These are phyloP conservation scores for Chionoecetes opilio DNA, from an alignment of 1,140 invertebrate species.

Conservation along the genomic window DNA sequence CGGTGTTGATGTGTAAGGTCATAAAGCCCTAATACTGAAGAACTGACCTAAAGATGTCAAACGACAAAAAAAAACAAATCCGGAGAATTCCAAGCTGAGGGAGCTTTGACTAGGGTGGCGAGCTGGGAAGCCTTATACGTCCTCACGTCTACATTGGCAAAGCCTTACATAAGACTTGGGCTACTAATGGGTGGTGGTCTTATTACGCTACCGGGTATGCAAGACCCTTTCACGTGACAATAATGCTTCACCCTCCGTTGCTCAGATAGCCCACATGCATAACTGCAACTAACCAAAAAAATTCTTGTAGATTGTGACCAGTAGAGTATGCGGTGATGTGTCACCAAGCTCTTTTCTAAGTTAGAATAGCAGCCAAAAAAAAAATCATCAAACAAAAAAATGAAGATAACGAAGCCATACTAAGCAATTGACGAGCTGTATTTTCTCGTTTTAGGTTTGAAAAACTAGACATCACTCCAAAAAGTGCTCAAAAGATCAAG, in stretches of 20 bases:
- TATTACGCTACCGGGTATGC: slow-evolving; percentile 72
- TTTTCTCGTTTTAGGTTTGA: slow-evolving; percentile 92
- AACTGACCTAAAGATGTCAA: slow-evolving; percentile 51
- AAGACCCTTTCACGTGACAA: slow-evolving; percentile 69
- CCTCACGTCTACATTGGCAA: slow-evolving; percentile 63
- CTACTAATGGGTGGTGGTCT: slow-evolving; percentile 79
- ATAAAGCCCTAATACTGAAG: slow-evolving; percentile 68
- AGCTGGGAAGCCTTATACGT: slow-evolving; percentile 77
- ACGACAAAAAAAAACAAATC: slow-evolving; percentile 62
- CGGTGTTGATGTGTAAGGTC: slow-evolving; percentile 75
- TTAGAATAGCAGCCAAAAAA: slow-evolving; percentile 69
- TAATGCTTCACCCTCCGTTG: slow-evolving; percentile 79
- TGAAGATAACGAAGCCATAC: slow-evolving; percentile 69
- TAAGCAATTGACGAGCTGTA: slow-evolving; percentile 78
- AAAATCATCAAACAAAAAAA: background rate
- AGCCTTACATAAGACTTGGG: slow-evolving; percentile 63
- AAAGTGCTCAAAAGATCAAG: slow-evolving; percentile 99
- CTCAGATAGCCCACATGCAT: slow-evolving; percentile 72
- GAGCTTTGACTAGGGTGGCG: slow-evolving; percentile 80
- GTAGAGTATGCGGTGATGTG: slow-evolving; percentile 75
- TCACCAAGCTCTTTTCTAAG: slow-evolving; percentile 70
- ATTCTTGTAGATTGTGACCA: slow-evolving; percentile 73
- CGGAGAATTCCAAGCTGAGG: slow-evolving; percentile 75
- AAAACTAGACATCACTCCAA: slow-evolving; percentile 99
- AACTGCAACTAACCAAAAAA: slow-evolving; percentile 77